Percentiles rank a stretch among this genome's conserved stretches.
phyloP scores from a whole-genome alignment of 2,797 vertebrate genomes.

The Ptychadena robeensis region DNA sequence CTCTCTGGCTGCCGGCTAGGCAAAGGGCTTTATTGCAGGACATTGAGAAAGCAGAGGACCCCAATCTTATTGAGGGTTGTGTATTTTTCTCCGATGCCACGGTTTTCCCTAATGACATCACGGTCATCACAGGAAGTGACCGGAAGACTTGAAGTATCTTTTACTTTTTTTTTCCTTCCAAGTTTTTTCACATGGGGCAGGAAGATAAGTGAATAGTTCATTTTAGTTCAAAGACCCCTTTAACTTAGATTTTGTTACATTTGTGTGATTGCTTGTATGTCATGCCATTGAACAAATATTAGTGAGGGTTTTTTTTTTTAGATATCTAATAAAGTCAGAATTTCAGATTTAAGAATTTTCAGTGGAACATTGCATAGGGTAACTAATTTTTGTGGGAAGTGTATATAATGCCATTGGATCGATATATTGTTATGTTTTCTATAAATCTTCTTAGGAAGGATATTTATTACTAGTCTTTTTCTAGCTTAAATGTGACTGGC shows the following conservation, averaged over 20 bases:
- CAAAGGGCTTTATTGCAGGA: neutral
- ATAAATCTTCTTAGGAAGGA: conserved; percentile 15
- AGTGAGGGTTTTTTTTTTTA: conserved; percentile 10
- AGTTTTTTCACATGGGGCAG: no score
- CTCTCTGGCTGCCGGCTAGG: neutral
- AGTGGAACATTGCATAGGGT: neutral
- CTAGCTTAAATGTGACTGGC: conserved; percentile 30
- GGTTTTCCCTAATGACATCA: no score
- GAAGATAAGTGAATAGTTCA: neutral
- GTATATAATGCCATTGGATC: neutral
- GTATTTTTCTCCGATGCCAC: no score
- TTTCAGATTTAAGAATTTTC: neutral
- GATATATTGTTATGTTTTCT: conserved; percentile 6
- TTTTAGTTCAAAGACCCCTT: neutral
- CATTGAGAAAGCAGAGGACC: neutral
- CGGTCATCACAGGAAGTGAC: no score
- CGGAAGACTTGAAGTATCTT: no score
- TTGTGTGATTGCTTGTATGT: conserved; percentile 11
- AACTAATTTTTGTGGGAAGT: neutral
- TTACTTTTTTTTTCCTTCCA: no score
- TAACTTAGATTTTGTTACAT: conserved; percentile 6
- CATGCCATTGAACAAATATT: conserved; percentile 47
- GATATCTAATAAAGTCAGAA: conserved; percentile 6
- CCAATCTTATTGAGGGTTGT: neutral
- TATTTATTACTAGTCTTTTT: conserved; percentile 41